Evolutionary conservation across 1,140 invertebrate genomes (phyloP).

Genomic region (Rhyzopertha dominica): DNA sequence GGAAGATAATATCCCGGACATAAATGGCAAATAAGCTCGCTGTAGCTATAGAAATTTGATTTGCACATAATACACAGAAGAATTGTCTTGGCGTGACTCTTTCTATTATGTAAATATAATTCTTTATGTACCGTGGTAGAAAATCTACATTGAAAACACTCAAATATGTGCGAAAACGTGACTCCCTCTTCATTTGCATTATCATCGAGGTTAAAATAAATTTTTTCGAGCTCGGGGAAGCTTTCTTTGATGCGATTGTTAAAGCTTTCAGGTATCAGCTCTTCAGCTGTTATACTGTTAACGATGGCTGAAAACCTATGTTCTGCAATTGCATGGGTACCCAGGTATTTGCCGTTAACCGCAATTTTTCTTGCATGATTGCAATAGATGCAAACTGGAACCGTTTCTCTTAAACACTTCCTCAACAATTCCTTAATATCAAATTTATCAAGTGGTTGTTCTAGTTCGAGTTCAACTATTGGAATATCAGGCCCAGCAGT

Average conservation of each 20-base stretch:
- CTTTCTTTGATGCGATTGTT: conserved; percentile 59
- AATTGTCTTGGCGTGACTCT: conserved; percentile 76
- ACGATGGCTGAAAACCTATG: conserved; percentile 69
- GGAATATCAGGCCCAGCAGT: conserved; percentile 59
- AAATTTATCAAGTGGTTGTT: conserved; percentile 67
- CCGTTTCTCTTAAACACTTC: conserved; percentile 63
- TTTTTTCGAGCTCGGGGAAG: conserved; percentile 54
- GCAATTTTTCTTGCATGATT: conserved; percentile 77
- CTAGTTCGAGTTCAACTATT: conserved; percentile 65
- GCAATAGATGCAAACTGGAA: conserved; percentile 70
- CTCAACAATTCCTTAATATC: conserved; percentile 64
- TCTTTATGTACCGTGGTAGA: conserved; percentile 72
- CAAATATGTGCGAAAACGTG: conserved; percentile 61
- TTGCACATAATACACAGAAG: conserved; percentile 80
- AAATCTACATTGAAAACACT: conserved; percentile 79
- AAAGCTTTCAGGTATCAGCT: conserved; percentile 66
- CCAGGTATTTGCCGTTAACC: conserved; percentile 73
- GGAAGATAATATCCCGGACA: conserved; percentile 71
- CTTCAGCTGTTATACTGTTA: conserved; percentile 66
- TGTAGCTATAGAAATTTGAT: conserved; percentile 77
- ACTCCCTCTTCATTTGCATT: conserved; percentile 43
- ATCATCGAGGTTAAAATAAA: conserved; percentile 64
- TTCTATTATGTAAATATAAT: conserved; percentile 75
- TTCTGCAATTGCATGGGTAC: conserved; percentile 68
- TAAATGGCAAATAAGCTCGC: conserved; percentile 76